Evolutionary conservation across 2,888 invertebrate species (phyloP).

Genomic region (Phanerotoma sp.): DNA sequence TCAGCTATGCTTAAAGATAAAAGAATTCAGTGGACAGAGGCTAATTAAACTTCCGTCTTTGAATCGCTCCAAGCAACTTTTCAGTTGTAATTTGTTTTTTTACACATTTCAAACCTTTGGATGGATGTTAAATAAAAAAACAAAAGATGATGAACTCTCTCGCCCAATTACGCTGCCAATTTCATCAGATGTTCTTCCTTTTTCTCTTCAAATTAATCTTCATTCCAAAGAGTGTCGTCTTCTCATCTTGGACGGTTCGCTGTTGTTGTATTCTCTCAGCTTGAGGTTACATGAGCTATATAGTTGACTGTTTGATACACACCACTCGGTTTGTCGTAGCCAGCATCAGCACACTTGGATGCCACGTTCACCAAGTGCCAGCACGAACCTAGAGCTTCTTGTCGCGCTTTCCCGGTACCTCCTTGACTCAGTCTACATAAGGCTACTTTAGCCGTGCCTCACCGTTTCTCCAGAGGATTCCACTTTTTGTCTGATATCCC

Average conservation of each 20-base stretch:
- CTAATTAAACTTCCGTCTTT: conserved; percentile 26
- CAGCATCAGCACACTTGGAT: conserved; percentile 3
- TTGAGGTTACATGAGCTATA: not conserved
- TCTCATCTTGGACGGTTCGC: not conserved
- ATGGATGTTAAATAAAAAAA: no score
- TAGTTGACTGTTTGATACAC: conserved; percentile 5
- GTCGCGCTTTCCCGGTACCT: conserved; percentile 45
- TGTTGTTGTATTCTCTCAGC: not conserved
- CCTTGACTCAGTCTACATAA: conserved; percentile 51
- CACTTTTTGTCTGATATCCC: conserved; percentile 39
- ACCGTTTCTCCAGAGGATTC: conserved; percentile 39
- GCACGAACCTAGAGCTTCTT: conserved; percentile 41
- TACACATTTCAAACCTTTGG: not conserved
- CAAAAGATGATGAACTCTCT: no score
- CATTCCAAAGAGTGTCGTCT: conserved; percentile 16
- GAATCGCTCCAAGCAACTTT: conserved; percentile 8
- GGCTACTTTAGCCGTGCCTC: conserved; percentile 42
- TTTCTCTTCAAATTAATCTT: conserved; percentile 12
- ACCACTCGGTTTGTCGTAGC: conserved; percentile 24
- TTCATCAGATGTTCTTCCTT: conserved; percentile 6
- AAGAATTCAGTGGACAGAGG: conserved; percentile 15
- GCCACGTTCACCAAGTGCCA: conserved; percentile 26
- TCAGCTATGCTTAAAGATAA: conserved; percentile 10
- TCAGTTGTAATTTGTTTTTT: not conserved
- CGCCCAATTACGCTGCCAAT: conserved; percentile 16